Percentiles rank a stretch among this genome's conserved stretches.
These are phyloP conservation scores for Trachymyrmex septentrionalis DNA, from an alignment of 1,140 invertebrate species.

Conservation along the genomic window DNA sequence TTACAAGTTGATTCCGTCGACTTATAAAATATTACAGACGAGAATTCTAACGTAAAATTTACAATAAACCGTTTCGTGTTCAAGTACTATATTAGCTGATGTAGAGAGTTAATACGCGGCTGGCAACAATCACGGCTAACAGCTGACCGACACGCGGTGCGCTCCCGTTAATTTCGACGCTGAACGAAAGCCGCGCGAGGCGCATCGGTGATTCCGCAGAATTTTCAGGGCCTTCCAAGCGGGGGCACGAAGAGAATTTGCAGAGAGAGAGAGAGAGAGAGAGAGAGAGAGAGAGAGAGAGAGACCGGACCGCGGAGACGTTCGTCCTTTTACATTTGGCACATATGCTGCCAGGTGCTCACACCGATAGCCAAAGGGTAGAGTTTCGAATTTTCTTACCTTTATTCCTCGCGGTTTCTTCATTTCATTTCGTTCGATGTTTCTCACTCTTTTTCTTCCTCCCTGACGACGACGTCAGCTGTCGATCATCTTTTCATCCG, in stretches of 20 bases:
- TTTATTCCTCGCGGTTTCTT: slow-evolving; percentile 66
- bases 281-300: not conserved
- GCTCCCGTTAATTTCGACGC: slow-evolving; percentile 47
- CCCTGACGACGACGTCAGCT: slow-evolving; percentile 59
- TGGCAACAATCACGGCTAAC: slow-evolving; percentile 51
- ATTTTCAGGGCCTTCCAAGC: slow-evolving; percentile 1
- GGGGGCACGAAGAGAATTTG: slow-evolving; percentile 24
- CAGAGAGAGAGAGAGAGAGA: not conserved
- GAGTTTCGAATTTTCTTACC: slow-evolving; percentile 69
- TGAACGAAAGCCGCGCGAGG: slow-evolving; percentile 36
- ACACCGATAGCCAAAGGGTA: slow-evolving; percentile 72
- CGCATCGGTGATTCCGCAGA: slow-evolving; percentile 47
- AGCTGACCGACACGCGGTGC: slow-evolving; percentile 49
- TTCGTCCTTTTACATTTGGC: slow-evolving; percentile 57
- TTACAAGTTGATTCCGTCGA: not conserved
- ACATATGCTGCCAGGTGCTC: slow-evolving; percentile 76
- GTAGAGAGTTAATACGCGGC: slow-evolving; percentile 1
- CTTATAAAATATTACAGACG: no score
- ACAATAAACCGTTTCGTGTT: not conserved
- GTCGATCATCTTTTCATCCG: slow-evolving; percentile 56
- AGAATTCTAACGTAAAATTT: not conserved
- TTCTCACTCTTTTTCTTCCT: not conserved
- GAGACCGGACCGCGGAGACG: not conserved
- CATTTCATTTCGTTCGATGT: slow-evolving; percentile 13
- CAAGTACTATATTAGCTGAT: no score